phyloP scores from a whole-genome alignment of 64 coral and sea anemone species.

The Actinia tenebrosa region DNA sequence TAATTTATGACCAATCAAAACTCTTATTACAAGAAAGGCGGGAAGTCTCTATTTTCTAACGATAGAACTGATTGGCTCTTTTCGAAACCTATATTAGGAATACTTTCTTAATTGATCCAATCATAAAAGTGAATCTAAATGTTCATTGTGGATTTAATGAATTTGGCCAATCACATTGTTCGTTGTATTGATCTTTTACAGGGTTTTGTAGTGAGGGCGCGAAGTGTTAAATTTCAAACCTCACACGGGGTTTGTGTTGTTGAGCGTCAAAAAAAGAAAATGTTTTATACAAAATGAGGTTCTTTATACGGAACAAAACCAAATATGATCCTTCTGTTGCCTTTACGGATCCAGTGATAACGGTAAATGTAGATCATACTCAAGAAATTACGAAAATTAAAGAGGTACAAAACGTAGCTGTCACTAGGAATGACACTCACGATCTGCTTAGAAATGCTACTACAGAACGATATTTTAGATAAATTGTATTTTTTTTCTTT shows the following conservation, averaged over 20 bases:
- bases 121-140: background rate
- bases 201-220: background rate
- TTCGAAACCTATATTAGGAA: background rate
- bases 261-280: background rate
- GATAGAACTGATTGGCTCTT: background rate
- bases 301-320: slow-evolving; percentile 47
- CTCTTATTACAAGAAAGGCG: background rate
- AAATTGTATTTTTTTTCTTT: background rate
- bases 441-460: background rate
- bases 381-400: slow-evolving; percentile 40
- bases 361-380: slow-evolving; percentile 10
- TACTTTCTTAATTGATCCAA: background rate
- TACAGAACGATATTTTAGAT: background rate
- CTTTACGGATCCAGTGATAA: background rate
- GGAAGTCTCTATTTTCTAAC: background rate
- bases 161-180: background rate
- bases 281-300: slow-evolving; percentile 7
- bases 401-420: slow-evolving; percentile 23
- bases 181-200: background rate
- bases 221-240: slow-evolving; percentile 7
- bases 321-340: slow-evolving; percentile 41
- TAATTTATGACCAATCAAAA: slow-evolving; percentile 6
- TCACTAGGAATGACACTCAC: background rate
- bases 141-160: background rate
- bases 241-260: background rate